These are phyloP conservation scores for Bergia sp. DNA, from an alignment of 92 coral and sea anemone species.

Conservation along the genomic window DNA sequence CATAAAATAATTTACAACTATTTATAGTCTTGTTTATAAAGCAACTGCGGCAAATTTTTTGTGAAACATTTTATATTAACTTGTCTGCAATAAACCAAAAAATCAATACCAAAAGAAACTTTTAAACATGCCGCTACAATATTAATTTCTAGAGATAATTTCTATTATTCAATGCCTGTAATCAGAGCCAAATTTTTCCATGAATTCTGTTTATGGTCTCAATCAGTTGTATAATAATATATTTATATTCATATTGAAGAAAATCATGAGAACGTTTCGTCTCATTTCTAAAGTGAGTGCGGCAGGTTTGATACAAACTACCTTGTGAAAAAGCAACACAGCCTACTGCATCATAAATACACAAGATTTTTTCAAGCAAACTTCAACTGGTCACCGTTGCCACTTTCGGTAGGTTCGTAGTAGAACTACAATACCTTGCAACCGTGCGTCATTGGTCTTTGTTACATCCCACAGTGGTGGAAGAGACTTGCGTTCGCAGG, in stretches of 20 bases:
- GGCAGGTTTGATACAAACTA: not conserved
- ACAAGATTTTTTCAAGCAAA: not conserved
- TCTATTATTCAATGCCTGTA: no score
- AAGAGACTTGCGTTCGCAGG: conserved; percentile 7
- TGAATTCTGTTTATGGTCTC: no score
- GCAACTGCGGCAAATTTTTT: not conserved
- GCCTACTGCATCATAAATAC: not conserved
- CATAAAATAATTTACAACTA: no score
- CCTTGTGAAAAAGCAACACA: not conserved
- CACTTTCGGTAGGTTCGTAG: not conserved
- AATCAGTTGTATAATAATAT: not conserved
- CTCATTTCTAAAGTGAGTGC: not conserved
- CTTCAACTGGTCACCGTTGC: not conserved
- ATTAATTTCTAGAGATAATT: no score
- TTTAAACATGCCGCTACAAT: no score
- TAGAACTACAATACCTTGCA: conserved; percentile 13
- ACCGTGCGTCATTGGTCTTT: not conserved
- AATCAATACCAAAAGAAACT: no score
- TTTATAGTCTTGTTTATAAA: not conserved
- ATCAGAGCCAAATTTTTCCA: no score
- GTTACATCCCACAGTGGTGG: conserved; percentile 10
- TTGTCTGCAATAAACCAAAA: no score
- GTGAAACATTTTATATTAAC: not conserved
- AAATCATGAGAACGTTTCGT: not conserved
- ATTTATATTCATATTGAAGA: not conserved